Evolutionary conservation across 2,113 vertebrate genomes (phyloP), one percentile per base, ranked within the genome.

Genomic region (Coptodon bakossiorum): DNA sequence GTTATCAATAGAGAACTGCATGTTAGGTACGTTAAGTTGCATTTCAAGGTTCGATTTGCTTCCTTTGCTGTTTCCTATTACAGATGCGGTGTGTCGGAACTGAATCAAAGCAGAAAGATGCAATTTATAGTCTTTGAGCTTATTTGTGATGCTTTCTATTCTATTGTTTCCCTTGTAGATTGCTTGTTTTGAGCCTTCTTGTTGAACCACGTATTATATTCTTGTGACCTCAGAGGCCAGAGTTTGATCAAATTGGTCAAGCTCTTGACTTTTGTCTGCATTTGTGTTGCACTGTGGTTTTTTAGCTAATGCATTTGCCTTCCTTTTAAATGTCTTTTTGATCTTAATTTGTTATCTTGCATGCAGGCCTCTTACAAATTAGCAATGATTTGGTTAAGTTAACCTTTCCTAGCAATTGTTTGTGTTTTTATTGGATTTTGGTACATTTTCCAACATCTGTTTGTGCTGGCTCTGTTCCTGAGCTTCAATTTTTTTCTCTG

Each of bases 381-480:
- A 40, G n/a, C 27, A 22, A 40, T 13, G 3, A 36, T 16, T 6
- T 83, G 31, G 16, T 82, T 84, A 50, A 16, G 17, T 24, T 88
- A 36, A 88, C 31, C 38, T 71, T 22, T 4, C n/a, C 19, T 17
- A 6, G 29, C 7, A 29, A 6, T 61, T 22, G 36, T 76, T 54
- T 86, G 3, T 40, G n/a, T 16, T 73, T 43, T 27, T 29, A 27
- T 84, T 76, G 13, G n/a, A 52, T 83, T 61, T 84, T 86, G 57
- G 43, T 16, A 48, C 10, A 52, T 40, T 88, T 84, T 90, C 81
- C 50, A 83, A 54, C 90, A 90, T 88, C 83, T 91, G 71, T 79
- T 87, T 84, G 43, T 84, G 22, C 66, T 89, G 83, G 89, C 88
- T 86, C 16, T 29, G 9, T 86, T 85, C 81, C 88, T 53, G 31